Percentiles rank a stretch among this genome's conserved stretches.
These are phyloP conservation scores for Molothrus aeneus DNA, from an alignment of 2,797 vertebrate genomes.

Conservation along the genomic window DNA sequence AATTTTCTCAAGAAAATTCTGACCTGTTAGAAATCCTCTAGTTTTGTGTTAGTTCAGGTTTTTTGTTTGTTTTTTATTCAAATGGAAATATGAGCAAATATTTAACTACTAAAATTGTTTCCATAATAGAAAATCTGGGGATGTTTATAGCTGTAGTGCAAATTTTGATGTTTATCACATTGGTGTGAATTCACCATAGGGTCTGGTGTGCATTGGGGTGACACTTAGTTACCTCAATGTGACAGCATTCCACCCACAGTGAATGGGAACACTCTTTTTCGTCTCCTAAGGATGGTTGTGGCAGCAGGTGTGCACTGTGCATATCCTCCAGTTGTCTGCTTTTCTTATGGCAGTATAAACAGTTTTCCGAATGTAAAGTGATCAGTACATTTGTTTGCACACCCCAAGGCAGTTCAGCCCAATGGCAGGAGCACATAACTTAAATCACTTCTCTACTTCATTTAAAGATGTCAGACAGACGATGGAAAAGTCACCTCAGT, in stretches of 20 bases:
- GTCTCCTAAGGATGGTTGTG: not conserved
- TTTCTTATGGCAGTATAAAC: not conserved
- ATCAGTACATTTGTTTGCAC: not conserved
- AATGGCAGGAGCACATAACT: not conserved
- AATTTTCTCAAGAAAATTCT: not conserved
- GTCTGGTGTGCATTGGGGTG: not conserved
- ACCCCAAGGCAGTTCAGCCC: not conserved
- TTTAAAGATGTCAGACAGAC: not conserved
- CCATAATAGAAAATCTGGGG: not conserved
- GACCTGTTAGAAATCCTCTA: not conserved
- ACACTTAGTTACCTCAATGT: not conserved
- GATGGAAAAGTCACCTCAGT: not conserved
- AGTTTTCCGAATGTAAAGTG: not conserved
- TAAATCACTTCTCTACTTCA: not conserved
- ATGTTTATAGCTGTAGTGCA: accelerated
- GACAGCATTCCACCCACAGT: not conserved
- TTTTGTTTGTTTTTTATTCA: not conserved
- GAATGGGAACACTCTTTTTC: not conserved
- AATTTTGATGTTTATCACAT: not conserved
- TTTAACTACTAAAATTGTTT: not conserved
- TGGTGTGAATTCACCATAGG: too few relatives aligned
- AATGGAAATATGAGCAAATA: not conserved
- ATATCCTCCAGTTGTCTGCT: not conserved
- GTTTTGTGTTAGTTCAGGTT: accelerated
- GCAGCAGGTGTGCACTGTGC: not conserved